Percentiles rank a stretch among this genome's conserved stretches.
Conservation (phyloP, 2,888 invertebrate genomes). For the Tenodera sinensis region DNA sequence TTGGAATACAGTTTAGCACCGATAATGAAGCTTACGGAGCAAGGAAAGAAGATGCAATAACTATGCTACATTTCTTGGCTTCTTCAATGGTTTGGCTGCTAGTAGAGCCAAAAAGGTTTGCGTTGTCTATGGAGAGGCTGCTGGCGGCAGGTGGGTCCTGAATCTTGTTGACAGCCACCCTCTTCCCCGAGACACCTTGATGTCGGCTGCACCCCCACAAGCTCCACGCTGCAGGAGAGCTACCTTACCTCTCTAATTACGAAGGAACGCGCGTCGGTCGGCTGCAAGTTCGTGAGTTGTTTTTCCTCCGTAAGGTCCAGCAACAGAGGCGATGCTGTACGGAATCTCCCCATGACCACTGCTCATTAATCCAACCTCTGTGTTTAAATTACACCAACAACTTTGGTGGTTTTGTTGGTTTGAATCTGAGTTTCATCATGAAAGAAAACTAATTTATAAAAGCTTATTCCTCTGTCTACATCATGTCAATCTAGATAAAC, state of each 20-base stretch:
- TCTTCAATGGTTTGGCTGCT: no score
- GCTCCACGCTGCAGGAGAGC: background rate
- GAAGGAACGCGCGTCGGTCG: constrained; percentile 2
- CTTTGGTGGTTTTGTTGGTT: background rate
- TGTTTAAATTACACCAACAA: background rate
- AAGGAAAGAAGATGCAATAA: no score
- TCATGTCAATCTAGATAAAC: no score
- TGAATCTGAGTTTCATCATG: background rate
- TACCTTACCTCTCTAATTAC: background rate
- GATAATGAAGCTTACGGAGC: no score
- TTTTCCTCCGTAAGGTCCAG: background rate
- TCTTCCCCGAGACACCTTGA: background rate
- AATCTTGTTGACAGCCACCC: background rate
- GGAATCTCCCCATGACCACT: background rate
- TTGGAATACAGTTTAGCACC: no score
- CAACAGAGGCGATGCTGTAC: background rate
- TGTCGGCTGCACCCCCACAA: background rate
- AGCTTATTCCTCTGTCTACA: no score
- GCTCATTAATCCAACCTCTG: background rate
- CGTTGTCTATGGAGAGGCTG: no score
- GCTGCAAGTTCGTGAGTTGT: constrained; percentile 10
- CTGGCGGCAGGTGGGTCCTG: background rate
- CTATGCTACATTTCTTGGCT: no score
- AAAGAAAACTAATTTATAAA: no score
- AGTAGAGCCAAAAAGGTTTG: no score